Conservation (phyloP, 1,140 invertebrate genomes). For the Hestina assimilis region DNA sequence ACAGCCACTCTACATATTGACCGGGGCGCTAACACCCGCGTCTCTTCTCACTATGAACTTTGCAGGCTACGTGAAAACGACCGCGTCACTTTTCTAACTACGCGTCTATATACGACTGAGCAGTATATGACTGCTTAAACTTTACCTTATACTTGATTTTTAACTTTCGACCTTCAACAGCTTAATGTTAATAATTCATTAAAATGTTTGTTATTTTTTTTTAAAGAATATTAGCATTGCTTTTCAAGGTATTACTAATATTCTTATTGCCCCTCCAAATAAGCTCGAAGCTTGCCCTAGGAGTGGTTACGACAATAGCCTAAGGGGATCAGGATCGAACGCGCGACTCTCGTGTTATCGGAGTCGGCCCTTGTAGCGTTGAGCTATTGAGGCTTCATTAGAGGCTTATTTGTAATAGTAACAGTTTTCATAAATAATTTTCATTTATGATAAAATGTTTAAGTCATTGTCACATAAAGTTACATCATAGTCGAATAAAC, state of each 20-base stretch:
- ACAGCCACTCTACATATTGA: constrained; percentile 75
- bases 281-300: no score
- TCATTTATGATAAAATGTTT: constrained; percentile 20
- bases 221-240: no score
- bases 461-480: constrained; percentile 16
- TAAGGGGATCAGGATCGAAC: no score
- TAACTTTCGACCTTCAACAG: background rate
- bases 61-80: constrained; percentile 48
- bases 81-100: constrained; percentile 27
- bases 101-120: constrained; percentile 13
- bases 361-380: no score
- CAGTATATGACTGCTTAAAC: constrained; percentile 3
- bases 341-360: no score
- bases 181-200: no score
- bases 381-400: no score
- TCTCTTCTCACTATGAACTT: constrained; percentile 58
- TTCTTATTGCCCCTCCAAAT: no score
- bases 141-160: background rate
- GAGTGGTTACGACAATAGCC: no score
- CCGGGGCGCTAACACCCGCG: constrained; percentile 65
- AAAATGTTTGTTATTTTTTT: no score
- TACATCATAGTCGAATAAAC: constrained; percentile 22
- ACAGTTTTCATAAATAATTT: background rate
- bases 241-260: no score
- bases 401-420: no score